Conservation (phyloP, 2,113 vertebrate genomes). For the Pimephales promelas region DNA sequence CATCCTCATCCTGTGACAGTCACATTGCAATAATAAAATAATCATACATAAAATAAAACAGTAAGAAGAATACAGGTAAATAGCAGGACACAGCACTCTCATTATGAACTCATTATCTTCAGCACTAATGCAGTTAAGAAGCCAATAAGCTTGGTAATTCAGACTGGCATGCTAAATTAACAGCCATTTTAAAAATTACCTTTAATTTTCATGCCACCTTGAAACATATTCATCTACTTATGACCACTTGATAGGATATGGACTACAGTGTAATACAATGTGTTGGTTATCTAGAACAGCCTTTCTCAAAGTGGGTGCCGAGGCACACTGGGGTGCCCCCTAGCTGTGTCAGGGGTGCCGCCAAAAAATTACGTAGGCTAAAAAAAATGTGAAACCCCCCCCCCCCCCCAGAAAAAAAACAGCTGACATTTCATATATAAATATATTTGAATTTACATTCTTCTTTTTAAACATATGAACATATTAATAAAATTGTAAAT, state of each 20-base stretch:
- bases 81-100: neutral
- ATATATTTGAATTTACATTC: too few species aligned
- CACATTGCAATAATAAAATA: neutral
- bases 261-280: neutral
- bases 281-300: neutral
- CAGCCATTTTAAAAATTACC: conserved; percentile 22
- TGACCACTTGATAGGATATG: neutral
- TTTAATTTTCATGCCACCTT: conserved; percentile 36
- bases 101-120: conserved; percentile 26
- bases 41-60: neutral
- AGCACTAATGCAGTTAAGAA: conserved; percentile 22
- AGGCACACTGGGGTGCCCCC: too few species aligned
- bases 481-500: too few species aligned
- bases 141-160: conserved; percentile 38
- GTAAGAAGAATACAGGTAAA: conserved; percentile 11
- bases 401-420: too few species aligned
- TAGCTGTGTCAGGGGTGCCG: too few species aligned
- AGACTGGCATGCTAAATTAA: conserved; percentile 33
- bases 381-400: too few species aligned
- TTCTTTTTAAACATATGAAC: too few species aligned
- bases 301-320: too few species aligned
- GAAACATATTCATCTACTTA: conserved; percentile 12
- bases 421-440: too few species aligned
- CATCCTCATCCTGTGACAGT: too few species aligned
- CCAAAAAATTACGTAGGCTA: too few species aligned